Conservation (phyloP, 2,888 invertebrate species). For the Lycia hirtaria region DNA sequence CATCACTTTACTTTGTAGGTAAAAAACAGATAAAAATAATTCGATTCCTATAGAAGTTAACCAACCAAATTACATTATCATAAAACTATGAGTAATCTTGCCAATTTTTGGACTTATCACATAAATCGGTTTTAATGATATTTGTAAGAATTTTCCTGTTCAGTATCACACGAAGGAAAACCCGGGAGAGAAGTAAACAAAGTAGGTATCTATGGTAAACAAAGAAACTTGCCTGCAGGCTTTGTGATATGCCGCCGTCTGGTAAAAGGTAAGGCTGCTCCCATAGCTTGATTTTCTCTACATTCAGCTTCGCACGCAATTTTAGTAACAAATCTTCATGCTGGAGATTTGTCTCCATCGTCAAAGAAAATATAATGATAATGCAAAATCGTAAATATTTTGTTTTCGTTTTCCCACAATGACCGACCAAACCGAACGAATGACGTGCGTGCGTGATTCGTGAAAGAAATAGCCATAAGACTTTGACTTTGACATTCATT, state of each 20-base stretch:
- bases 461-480: no score
- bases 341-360: conserved; percentile 69
- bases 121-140: not conserved
- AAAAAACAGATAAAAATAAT: no score
- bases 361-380: conserved; percentile 23
- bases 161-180: conserved; percentile 3
- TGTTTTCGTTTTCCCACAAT: conserved; percentile 2
- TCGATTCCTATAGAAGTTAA: no score
- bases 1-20: no score
- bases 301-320: conserved; percentile 88
- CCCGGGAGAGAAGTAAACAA: not conserved
- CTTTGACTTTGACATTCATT: no score
- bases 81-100: no score
- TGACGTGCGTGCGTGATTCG: no score
- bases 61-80: no score
- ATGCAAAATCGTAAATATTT: conserved; percentile 25
- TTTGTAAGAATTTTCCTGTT: conserved; percentile 10
- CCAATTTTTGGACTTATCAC: no score
- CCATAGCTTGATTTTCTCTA: conserved; percentile 90
- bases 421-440: no score
- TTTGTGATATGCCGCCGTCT: conserved; percentile 65
- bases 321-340: conserved; percentile 88
- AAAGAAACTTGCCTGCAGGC: conserved; percentile 71
- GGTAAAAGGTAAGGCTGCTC: conserved; percentile 87
- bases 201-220: conserved; percentile 31